phyloP scores from a whole-genome alignment of 2,888 invertebrate genomes.

The Rotaria magnacalcarata region DNA sequence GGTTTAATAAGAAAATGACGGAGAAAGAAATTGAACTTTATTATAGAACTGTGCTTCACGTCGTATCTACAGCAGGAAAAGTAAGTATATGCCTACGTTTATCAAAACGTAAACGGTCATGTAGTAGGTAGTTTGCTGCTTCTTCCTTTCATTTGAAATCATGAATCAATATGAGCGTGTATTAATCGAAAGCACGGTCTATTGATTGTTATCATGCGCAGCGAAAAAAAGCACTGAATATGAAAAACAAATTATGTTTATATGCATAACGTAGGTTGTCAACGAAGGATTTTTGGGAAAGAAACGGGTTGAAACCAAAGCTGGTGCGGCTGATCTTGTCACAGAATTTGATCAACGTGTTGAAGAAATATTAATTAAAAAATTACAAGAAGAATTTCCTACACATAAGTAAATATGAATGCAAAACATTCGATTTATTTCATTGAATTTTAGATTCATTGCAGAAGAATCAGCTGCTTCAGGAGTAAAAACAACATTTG shows the following conservation, averaged over 20 bases:
- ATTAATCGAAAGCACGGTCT: constrained; percentile 54
- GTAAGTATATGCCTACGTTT: background rate
- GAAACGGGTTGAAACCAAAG: constrained; percentile 68
- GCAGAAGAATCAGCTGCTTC: constrained; percentile 74
- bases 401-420: constrained; percentile 57
- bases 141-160: background rate
- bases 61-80: background rate
- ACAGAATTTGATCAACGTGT: constrained; percentile 91
- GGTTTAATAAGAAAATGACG: background rate
- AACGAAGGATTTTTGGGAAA: constrained; percentile 37
- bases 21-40: background rate
- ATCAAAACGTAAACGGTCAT: background rate
- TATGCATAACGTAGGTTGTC: constrained; percentile 1
- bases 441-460: constrained; percentile 68
- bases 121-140: background rate
- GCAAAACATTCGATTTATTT: background rate
- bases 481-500: constrained; percentile 68
- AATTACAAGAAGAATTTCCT: constrained; percentile 57
- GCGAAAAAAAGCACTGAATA: constrained; percentile 72
- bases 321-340: constrained; percentile 77
- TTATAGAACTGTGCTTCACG: background rate
- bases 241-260: no score
- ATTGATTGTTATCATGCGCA: constrained; percentile 81
- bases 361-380: constrained; percentile 74
- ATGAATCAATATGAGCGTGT: no score